These are phyloP conservation scores for Ladona fulva DNA, from an alignment of 1,140 invertebrate species.

Conservation along the genomic window DNA sequence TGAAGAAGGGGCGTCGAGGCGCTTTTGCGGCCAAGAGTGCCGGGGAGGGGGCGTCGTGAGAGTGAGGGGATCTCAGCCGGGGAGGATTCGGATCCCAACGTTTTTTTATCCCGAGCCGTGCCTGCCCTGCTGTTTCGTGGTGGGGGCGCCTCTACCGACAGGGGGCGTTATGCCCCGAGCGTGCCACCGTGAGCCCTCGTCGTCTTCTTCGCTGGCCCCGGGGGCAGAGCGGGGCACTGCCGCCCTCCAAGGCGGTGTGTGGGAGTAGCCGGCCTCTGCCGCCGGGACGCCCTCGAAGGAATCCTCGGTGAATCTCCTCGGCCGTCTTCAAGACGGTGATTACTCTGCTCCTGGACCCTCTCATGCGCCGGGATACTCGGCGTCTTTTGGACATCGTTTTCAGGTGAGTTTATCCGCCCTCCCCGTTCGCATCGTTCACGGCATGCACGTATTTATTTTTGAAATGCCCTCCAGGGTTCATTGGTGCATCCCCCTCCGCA, in stretches of 20 bases:
- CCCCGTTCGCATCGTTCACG: no score
- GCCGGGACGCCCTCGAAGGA: background rate
- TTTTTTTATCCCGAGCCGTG: background rate
- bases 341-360: background rate
- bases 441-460: no score
- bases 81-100: background rate
- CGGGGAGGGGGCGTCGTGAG: background rate
- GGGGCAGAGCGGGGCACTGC: slow-evolving; percentile 2
- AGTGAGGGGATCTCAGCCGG: background rate
- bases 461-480: no score
- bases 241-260: background rate
- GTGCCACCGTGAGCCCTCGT: background rate
- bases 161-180: background rate
- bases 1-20: background rate
- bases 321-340: background rate
- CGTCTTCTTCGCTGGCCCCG: background rate
- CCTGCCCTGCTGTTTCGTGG: background rate
- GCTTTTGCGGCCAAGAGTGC: background rate
- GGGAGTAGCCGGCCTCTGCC: background rate
- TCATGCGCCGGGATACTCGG: background rate
- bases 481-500: background rate
- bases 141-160: background rate
- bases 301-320: background rate
- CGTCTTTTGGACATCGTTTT: background rate
- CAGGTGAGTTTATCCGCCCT: background rate